Evolutionary conservation across 2,888 invertebrate genomes (phyloP), one percentile per base, ranked within the genome.

Genomic region (Sipha maydis): DNA sequence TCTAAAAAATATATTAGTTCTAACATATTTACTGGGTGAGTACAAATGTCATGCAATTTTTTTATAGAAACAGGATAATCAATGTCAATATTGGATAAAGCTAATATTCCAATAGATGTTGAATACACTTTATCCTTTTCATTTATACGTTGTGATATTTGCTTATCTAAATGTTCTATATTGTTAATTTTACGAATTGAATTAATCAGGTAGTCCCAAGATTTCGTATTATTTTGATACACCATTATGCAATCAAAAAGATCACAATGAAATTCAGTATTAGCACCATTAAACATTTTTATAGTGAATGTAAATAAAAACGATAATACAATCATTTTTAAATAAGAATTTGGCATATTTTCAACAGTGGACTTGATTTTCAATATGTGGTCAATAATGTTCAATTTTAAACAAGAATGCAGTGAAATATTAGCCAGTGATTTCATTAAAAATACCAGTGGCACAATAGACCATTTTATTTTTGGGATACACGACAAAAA

Each of bases 381-480:
- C 3, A 88, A 76, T 34, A 82, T 21, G 2, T 82, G 75, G 17
- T 48, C 4, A 85, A 85, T 48, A 38, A 78, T 78, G 48, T 67
- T 82, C 5, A 82, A 61, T n/a, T 34, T 21, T 19, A 73, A 67
- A 25, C 73, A 38, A n/a, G 21, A 9, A 67, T 41, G 8, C 7
- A 3, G 17, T 82, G 73, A 82, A 61, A 88, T 88, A 82, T 88
- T 34, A 4, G 67, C 38, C 28, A 88, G 73, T n/a, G 82, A 88
- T 34, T 88, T 88, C 41, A 61, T 82, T 11, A 88, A 67, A 82
- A 75, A 88, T 41, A 67, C 73, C 67, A 88, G 67, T 19, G 88
- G 82, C 19, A 88, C 88, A 67, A 82, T 67, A 61, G 88, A 67
- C 88, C 88, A 88, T 11, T 88, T 80, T 48, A 88, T 61, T 41